These are phyloP conservation scores for Hyperopisus bebe DNA, from an alignment of 2,113 vertebrate species.

Conservation along the genomic window DNA sequence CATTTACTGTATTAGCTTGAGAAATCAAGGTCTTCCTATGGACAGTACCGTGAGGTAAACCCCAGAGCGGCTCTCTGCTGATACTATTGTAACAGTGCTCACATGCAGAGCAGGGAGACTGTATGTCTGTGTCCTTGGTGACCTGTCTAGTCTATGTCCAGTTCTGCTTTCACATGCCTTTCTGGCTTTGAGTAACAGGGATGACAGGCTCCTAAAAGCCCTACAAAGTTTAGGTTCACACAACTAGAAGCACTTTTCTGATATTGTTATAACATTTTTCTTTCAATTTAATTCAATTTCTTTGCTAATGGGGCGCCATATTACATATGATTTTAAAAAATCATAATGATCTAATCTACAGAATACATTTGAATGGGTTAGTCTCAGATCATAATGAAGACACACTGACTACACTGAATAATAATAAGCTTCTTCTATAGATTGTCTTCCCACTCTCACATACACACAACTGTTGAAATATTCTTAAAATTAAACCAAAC, in stretches of 20 bases:
- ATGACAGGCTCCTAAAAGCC: neutral
- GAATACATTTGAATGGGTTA: neutral
- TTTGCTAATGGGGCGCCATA: neutral
- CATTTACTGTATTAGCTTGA: no score
- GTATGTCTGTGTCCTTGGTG: neutral
- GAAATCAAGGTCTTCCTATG: neutral
- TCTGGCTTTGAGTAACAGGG: neutral
- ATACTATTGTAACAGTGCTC: neutral
- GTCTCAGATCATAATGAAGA: neutral
- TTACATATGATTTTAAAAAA: neutral
- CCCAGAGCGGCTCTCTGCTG: neutral
- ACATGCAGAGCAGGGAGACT: neutral
- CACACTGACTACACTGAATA: neutral
- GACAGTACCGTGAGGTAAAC: neutral
- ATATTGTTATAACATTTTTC: no score
- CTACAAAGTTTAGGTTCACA: neutral
- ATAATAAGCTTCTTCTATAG: neutral
- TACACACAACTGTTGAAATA: neutral
- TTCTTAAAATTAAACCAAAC: neutral
- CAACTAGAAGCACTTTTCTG: neutral
- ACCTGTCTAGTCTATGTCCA: neutral
- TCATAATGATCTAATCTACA: neutral
- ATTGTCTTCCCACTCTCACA: neutral
- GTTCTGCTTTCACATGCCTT: neutral
- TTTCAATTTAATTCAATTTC: neutral